Evolutionary conservation across 2,797 vertebrate genomes (phyloP), one percentile per base, ranked within the genome.

Genomic region (Miichthys miiuy): DNA sequence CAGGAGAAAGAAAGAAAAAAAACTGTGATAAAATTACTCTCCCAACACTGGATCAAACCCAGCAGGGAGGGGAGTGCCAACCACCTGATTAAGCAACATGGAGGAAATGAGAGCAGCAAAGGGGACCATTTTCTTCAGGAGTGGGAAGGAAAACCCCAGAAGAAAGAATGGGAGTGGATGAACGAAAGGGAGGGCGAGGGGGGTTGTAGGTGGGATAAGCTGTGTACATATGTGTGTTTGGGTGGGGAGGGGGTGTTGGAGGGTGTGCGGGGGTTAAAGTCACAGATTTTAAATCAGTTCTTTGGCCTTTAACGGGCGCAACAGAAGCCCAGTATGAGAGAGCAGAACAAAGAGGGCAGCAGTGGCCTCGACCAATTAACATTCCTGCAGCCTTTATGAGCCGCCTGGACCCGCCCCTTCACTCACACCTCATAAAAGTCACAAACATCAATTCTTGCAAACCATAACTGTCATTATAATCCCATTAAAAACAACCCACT

Each of bases 391-490:
- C 88, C 84, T 93, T 95, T 95, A 93, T 69, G 93, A 92, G 92
- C 89, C 72, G 79, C 80, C 86, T 81, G 82, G 81, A 18, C 78
- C 92, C 93, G 91, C 92, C 94, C 91, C 92, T 86, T 92, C 93
- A 92, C 91, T 88, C 38, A 87, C 96, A 97, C 96, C 94, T 96
- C 94, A 58, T 97, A 96, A 96, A 96, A 93, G 92, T 95, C 95
- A 94, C 90, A 89, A 91, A 93, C 93, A 94, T 94, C 92, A 95
- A 94, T 93, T 94, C 91, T 89, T 91, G 88, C 89, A 74, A 94
- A 93, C 94, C 89, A 89, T 95, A 93, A 94, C 93, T 93, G 93
- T 94, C 94, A 82, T 95, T 93, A 93, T 95, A 95, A 95, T 95
- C 94, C 93, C 87, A 94, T 95, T 95, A 94, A 94, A 94, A 92